Evolutionary conservation across 1,140 invertebrate species (phyloP).

Genomic region (Microplitis mediator): DNA sequence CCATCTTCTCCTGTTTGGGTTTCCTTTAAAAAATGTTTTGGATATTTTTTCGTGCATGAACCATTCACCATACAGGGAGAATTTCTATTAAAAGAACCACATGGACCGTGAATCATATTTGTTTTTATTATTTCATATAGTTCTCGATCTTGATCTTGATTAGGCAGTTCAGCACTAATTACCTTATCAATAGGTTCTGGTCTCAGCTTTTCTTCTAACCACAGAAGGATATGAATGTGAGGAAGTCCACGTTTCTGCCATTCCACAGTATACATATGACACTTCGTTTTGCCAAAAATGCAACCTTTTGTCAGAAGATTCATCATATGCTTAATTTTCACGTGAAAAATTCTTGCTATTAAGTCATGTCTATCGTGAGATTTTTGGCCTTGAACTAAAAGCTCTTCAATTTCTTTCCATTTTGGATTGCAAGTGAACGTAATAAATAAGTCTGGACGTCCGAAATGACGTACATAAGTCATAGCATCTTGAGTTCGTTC

Average conservation of each 20-base stretch:
- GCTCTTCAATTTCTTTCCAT: slow-evolving; percentile 33
- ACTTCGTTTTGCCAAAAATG: slow-evolving; percentile 44
- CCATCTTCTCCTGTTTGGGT: slow-evolving; percentile 45
- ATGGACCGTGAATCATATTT: slow-evolving; percentile 46
- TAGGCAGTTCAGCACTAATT: slow-evolving; percentile 33
- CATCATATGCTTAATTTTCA: slow-evolving; percentile 30
- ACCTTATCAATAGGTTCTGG: slow-evolving; percentile 26
- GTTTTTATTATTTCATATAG: slow-evolving; percentile 23
- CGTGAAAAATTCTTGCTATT: slow-evolving; percentile 32
- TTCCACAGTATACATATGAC: slow-evolving; percentile 44
- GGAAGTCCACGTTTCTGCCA: slow-evolving; percentile 21
- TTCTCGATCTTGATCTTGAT: slow-evolving; percentile 20
- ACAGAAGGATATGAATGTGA: slow-evolving; percentile 27
- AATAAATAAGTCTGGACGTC: slow-evolving; percentile 46
- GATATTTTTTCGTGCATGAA: slow-evolving; percentile 43
- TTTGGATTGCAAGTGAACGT: not conserved
- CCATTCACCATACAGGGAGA: slow-evolving; percentile 22
- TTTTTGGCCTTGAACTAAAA: slow-evolving; percentile 34
- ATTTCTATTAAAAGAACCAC: slow-evolving; percentile 30
- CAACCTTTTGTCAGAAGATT: slow-evolving; percentile 10
- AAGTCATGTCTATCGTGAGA: slow-evolving; percentile 40
- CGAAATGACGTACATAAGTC: slow-evolving; percentile 48
- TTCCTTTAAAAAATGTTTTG: slow-evolving; percentile 39
- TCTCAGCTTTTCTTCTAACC: slow-evolving; percentile 34
- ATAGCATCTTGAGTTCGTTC: slow-evolving; percentile 58